Percentiles rank a stretch among this genome's conserved stretches.
These are phyloP conservation scores for Oncorhynchus kisutch DNA, from an alignment of 2,113 vertebrate genomes.

Conservation along the genomic window DNA sequence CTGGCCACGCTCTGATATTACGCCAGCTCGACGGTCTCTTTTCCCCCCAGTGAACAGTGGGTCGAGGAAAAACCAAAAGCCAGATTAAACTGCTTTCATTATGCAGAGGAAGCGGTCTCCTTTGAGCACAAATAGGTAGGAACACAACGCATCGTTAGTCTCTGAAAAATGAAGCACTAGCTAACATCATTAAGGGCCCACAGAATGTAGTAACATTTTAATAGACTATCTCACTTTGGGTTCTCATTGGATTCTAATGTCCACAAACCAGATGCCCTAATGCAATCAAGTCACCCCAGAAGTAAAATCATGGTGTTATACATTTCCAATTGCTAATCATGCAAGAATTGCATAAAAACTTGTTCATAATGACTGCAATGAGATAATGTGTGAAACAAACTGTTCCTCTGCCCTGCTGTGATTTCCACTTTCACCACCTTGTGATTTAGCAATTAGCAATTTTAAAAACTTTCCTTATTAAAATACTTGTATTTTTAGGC, in stretches of 20 bases:
- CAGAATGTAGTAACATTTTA: slow-evolving; percentile 57
- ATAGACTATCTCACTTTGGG: slow-evolving; percentile 49
- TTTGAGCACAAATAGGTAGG: slow-evolving; percentile 80
- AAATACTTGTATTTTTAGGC: not conserved
- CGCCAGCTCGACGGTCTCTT: slow-evolving; percentile 48
- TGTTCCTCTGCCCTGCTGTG: slow-evolving; percentile 27
- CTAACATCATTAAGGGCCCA: slow-evolving; percentile 63
- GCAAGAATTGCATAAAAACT: slow-evolving; percentile 23
- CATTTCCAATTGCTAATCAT: slow-evolving; percentile 18
- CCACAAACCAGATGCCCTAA: slow-evolving; percentile 48
- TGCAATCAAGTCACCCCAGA: slow-evolving; percentile 52
- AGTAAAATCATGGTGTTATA: slow-evolving; percentile 36
- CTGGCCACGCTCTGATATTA: slow-evolving; percentile 80
- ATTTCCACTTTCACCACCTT: too few relatives aligned
- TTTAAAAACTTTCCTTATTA: too few relatives aligned
- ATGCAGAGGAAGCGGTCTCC: slow-evolving; percentile 72
- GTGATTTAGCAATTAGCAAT: too few relatives aligned
- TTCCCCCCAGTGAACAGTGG: slow-evolving; percentile 37
- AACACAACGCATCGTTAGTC: slow-evolving; percentile 80
- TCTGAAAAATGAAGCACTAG: slow-evolving; percentile 70
- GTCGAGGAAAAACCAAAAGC: slow-evolving; percentile 73
- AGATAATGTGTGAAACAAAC: not conserved
- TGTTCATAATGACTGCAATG: not conserved
- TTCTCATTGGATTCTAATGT: slow-evolving; percentile 65
- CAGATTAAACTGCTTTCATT: slow-evolving; percentile 86